Evolutionary conservation across 2,888 invertebrate species (phyloP).

Genomic region (Monoplex corrugatus): DNA sequence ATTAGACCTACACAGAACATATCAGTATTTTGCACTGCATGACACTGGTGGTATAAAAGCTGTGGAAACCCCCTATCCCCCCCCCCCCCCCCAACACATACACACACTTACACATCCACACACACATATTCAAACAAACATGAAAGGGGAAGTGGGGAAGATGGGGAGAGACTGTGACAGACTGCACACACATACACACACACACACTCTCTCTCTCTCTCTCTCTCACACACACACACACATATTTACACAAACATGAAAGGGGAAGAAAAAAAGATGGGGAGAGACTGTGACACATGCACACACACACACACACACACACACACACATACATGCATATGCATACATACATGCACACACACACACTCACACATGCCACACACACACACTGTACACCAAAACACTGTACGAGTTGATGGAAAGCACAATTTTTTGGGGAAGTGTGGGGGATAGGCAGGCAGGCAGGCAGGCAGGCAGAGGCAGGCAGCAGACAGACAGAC

Average conservation of each 20-base stretch:
- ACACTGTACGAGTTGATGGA: background rate
- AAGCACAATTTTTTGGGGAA: background rate
- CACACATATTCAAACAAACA: no score
- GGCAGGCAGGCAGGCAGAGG: no score
- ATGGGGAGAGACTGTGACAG: no score
- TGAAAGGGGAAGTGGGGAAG: no score
- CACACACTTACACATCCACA: slow-evolving; percentile 14
- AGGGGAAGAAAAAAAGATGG: background rate
- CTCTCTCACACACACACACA: no score
- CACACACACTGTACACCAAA: background rate
- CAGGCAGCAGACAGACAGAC: no score
- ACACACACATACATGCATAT: no score
- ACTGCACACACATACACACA: background rate
- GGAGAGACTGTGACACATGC: background rate
- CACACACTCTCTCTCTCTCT: no score
- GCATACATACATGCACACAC: background rate
- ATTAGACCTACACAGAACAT: background rate
- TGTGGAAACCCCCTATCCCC: no score
- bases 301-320: no score
- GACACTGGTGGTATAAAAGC: no score
- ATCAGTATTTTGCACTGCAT: no score
- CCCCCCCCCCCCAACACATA: background rate
- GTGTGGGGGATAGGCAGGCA: background rate
- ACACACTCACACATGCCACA: background rate
- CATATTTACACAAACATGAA: background rate